Percentiles rank a stretch among this genome's conserved stretches.
phyloP scores from a whole-genome alignment of 2,113 vertebrate species.

The Sylvilagus bachmani region DNA sequence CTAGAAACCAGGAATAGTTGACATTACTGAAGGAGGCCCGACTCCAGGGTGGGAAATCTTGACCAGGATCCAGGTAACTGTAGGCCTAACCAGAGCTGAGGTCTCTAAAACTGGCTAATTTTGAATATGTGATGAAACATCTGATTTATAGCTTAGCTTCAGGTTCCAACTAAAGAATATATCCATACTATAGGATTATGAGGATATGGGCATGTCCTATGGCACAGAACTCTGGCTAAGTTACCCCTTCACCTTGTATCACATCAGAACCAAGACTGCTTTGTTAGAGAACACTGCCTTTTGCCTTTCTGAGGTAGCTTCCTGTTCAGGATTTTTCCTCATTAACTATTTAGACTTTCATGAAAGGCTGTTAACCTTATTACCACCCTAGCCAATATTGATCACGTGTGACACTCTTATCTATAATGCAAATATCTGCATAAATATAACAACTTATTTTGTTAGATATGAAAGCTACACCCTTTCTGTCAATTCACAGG shows the following conservation, averaged over 20 bases:
- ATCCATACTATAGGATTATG: neutral
- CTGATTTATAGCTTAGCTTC: neutral
- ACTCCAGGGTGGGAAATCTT: neutral
- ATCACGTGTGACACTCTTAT: neutral
- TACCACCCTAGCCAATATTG: neutral
- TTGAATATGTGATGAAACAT: neutral
- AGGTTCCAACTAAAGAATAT: neutral
- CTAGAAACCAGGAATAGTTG: neutral
- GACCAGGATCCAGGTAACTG: neutral
- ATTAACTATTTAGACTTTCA: neutral
- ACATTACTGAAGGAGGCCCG: neutral
- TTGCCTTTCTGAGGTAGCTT: neutral
- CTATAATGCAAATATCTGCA: neutral
- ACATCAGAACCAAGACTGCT: neutral
- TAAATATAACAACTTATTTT: conserved; percentile 7
- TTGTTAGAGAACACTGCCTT: neutral
- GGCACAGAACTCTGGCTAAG: neutral
- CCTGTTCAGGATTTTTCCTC: neutral
- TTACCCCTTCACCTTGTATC: neutral
- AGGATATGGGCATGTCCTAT: neutral
- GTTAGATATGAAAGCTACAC: neutral
- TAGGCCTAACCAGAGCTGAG: neutral
- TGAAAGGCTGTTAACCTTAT: neutral
- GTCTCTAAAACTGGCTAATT: neutral
- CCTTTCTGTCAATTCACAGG: neutral